Conservation (phyloP, 1,140 invertebrate genomes). For the Neodiprion fabricii region DNA sequence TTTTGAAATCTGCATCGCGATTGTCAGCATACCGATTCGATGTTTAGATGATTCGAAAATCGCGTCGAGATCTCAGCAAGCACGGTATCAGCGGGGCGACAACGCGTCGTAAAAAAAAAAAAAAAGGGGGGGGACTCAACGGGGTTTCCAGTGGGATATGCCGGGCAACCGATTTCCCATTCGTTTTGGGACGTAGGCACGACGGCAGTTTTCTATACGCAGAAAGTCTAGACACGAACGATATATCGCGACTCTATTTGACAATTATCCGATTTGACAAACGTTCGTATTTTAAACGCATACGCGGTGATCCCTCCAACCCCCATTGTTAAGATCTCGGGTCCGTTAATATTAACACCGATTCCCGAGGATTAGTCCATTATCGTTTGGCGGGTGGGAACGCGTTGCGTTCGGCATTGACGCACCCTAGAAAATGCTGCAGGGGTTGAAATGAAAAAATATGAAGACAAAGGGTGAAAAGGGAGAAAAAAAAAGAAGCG, state of each 20-base stretch:
- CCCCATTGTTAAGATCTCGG: not conserved
- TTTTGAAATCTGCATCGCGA: no score
- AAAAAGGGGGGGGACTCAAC: not conserved
- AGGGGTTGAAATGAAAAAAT: not conserved
- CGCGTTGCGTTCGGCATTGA: not conserved
- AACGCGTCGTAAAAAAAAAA: not conserved
- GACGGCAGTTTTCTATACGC: not conserved
- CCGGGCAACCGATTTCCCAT: not conserved
- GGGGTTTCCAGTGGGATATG: not conserved
- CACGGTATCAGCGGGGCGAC: no score
- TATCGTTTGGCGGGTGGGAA: not conserved
- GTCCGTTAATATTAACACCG: slow-evolving; percentile 2
- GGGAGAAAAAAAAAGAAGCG: not conserved
- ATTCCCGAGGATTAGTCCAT: not conserved
- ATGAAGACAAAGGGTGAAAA: not conserved
- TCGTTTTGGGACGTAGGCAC: not conserved
- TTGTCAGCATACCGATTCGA: no score
- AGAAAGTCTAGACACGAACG: not conserved
- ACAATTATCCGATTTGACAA: slow-evolving; percentile 1
- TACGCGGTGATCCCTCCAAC: not conserved
- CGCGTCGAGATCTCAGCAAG: no score
- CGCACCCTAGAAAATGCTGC: not conserved
- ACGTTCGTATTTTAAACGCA: not conserved
- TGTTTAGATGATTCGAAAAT: no score
- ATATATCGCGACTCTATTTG: not conserved